A percentile compares a stretch with the other conserved stretches of the same genome.
phyloP scores from a whole-genome alignment of 1,140 invertebrate genomes.

The Reticulitermes speratus region DNA sequence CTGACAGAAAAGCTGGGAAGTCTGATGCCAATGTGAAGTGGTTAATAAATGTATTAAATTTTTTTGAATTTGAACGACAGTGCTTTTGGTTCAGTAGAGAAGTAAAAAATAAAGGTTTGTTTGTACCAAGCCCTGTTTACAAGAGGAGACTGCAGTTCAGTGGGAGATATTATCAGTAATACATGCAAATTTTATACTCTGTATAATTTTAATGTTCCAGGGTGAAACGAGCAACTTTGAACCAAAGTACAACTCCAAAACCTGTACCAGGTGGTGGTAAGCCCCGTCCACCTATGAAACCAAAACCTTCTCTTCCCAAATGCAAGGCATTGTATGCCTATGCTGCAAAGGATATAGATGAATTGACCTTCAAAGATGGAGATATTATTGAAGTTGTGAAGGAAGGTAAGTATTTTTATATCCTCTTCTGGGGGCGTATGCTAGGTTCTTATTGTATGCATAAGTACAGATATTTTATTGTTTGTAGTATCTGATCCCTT shows the following conservation, averaged over 20 bases:
- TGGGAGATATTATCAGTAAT: not conserved
- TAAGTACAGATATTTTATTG: not conserved
- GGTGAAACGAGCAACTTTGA: slow-evolving; percentile 42
- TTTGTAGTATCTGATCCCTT: not conserved
- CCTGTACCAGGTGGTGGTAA: slow-evolving; percentile 36
- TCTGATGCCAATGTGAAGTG: too few relatives aligned
- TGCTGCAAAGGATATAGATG: slow-evolving; percentile 66
- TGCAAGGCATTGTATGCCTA: slow-evolving; percentile 66
- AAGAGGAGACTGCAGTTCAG: too few relatives aligned
- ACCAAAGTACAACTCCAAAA: slow-evolving; percentile 29
- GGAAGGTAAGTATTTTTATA: slow-evolving; percentile 56
- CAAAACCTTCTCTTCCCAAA: slow-evolving; percentile 51
- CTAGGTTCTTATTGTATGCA: not conserved
- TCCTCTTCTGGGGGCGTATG: not conserved
- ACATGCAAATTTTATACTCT: not conserved
- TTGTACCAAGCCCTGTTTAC: too few relatives aligned
- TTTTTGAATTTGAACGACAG: too few relatives aligned
- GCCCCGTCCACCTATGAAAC: slow-evolving; percentile 33
- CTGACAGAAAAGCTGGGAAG: too few relatives aligned
- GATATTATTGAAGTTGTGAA: slow-evolving; percentile 65
- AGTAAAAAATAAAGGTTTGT: too few relatives aligned
- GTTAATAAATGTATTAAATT: too few relatives aligned
- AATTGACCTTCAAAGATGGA: slow-evolving; percentile 62
- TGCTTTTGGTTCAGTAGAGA: too few relatives aligned
- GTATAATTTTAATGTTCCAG: slow-evolving; percentile 37